Conservation (phyloP, 2,797 vertebrate species). For the Mionectes olivaceus region DNA sequence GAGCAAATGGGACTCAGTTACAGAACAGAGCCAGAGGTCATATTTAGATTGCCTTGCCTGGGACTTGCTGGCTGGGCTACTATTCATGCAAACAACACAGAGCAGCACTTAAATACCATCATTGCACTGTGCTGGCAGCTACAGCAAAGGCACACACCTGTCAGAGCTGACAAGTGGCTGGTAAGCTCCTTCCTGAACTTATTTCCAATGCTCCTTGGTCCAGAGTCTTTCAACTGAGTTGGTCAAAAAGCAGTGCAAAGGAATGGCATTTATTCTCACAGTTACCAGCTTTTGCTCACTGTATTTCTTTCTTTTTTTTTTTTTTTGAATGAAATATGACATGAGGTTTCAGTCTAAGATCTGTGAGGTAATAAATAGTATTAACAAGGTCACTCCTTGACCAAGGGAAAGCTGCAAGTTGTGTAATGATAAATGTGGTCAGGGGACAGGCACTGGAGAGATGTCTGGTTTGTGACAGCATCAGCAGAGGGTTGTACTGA, state of each 20-base stretch:
- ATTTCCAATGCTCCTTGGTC: conserved; percentile 3
- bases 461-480: neutral
- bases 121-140: neutral
- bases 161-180: neutral
- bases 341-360: conserved; percentile 49
- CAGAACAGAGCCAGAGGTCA: neutral
- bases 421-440: conserved; percentile 29
- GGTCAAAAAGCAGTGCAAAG: conserved; percentile 57
- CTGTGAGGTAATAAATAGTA: conserved; percentile 63
- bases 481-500: neutral
- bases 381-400: conserved; percentile 61
- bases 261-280: conserved; percentile 51
- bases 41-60: neutral
- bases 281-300: conserved; percentile 43
- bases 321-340: conserved; percentile 37
- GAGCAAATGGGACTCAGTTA: neutral
- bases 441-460: neutral
- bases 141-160: neutral
- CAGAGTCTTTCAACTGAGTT: conserved; percentile 38
- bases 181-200: conserved; percentile 10
- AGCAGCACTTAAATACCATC: neutral
- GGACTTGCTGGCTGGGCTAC: neutral
- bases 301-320: conserved; percentile 41
- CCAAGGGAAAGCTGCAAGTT: conserved; percentile 1
- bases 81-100: neutral